Percentiles rank a stretch among this genome's conserved stretches.
Evolutionary conservation across 2,113 vertebrate genomes (phyloP).

Genomic region (Stomatorhinus ivindoensis): DNA sequence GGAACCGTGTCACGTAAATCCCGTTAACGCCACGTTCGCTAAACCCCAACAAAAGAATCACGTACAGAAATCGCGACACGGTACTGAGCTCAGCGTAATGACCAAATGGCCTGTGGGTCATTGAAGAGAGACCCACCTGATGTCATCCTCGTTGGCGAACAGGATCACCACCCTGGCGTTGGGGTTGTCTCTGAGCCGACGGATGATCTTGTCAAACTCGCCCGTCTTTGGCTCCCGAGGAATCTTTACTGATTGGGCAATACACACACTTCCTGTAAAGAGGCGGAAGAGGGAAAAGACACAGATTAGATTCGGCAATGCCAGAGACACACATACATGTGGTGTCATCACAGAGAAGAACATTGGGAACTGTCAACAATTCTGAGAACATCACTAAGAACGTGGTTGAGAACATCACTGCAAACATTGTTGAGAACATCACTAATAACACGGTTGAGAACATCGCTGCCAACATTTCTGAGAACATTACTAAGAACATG

Average conservation of each 20-base stretch:
- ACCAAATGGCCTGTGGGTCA: background rate
- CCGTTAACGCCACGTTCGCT: background rate
- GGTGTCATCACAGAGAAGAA: background rate
- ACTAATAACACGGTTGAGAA: background rate
- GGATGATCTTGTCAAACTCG: slow-evolving; percentile 91
- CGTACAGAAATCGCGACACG: background rate
- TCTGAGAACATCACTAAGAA: background rate
- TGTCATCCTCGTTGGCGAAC: slow-evolving; percentile 91
- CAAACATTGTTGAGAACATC: too few species aligned
- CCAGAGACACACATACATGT: background rate
- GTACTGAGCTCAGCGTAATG: background rate
- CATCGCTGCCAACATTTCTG: background rate
- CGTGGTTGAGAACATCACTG: background rate
- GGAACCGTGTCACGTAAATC: background rate
- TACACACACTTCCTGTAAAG: slow-evolving; percentile 76
- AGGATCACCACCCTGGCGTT: slow-evolving; percentile 82
- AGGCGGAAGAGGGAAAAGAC: slow-evolving; percentile 22
- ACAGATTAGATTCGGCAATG: background rate
- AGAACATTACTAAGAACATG: background rate
- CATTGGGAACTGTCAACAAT: background rate
- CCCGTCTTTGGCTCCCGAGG: slow-evolving; percentile 76
- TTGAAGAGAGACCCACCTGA: slow-evolving; percentile 64
- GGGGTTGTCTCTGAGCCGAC: slow-evolving; percentile 79
- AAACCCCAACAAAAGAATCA: background rate
- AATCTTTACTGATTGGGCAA: slow-evolving; percentile 91